Conservation (phyloP, 2,888 invertebrate species). For the Stratiomys singularior region DNA sequence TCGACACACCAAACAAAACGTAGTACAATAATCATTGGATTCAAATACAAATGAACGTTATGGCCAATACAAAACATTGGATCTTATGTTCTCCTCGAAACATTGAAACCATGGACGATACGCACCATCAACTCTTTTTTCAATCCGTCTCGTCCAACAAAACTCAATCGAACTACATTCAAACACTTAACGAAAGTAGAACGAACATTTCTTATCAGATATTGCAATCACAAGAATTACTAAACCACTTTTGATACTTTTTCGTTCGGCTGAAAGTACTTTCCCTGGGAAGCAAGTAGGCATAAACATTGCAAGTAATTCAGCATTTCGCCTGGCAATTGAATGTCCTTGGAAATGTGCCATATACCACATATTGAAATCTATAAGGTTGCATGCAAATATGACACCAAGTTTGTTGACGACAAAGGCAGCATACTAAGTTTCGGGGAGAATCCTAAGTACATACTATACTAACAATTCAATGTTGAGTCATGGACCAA, state of each 20-base stretch:
- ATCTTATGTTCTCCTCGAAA: not conserved
- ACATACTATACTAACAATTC: not conserved
- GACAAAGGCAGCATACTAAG: not conserved
- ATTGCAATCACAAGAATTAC: not conserved
- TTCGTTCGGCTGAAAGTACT: not conserved
- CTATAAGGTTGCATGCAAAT: constrained; percentile 31
- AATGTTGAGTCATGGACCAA: not conserved
- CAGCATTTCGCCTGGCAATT: not conserved
- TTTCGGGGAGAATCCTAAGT: not conserved
- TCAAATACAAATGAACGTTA: not conserved
- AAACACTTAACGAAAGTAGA: not conserved
- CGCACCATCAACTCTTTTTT: constrained; percentile 23
- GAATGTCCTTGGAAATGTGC: constrained; percentile 17
- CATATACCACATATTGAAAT: not conserved
- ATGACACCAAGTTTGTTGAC: not conserved
- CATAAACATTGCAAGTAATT: not conserved
- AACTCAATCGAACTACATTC: not conserved
- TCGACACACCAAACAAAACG: not conserved
- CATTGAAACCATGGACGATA: not conserved
- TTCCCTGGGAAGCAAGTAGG: not conserved
- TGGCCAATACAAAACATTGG: constrained; percentile 12
- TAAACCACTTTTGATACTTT: not conserved
- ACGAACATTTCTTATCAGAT: constrained; percentile 22
- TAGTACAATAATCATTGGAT: constrained; percentile 3
- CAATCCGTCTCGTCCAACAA: not conserved